phyloP scores from a whole-genome alignment of 2,797 vertebrate species.

The Podarcis siculus region DNA sequence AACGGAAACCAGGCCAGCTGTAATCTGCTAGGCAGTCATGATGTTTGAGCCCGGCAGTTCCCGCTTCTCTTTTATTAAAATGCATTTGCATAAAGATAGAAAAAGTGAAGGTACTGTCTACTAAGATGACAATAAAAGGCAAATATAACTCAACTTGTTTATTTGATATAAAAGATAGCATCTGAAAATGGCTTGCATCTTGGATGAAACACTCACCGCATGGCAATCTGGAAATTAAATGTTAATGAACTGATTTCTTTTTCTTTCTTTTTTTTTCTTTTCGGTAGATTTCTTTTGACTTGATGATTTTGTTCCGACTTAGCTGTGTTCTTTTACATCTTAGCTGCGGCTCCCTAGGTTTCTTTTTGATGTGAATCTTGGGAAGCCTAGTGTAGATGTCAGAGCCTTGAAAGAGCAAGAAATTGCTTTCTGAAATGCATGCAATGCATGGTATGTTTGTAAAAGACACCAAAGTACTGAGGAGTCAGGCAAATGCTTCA shows the following conservation, averaged over 20 bases:
- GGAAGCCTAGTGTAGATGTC: conserved; percentile 38
- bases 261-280: conserved; percentile 1
- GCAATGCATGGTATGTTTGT: conserved; percentile 35
- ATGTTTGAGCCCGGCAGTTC: background rate
- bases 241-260: conserved; percentile 13
- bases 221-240: background rate
- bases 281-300: background rate
- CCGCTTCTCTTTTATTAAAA: background rate
- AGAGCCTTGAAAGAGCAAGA: conserved; percentile 25
- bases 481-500: background rate
- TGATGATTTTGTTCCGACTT: conserved; percentile 37
- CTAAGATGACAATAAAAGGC: background rate
- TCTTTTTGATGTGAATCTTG: conserved; percentile 52
- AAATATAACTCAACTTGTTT: background rate
- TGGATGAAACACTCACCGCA: background rate
- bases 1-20: background rate
- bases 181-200: background rate
- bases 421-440: conserved; percentile 39
- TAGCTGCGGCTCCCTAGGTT: conserved; percentile 22
- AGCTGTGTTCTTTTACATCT: background rate
- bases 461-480: conserved; percentile 3
- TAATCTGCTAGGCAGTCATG: rapidly evolving
- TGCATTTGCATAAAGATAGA: background rate
- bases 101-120: background rate
- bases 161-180: background rate